Conservation (phyloP, 1,140 invertebrate species). For the Pseudomyrmex sp. region DNA sequence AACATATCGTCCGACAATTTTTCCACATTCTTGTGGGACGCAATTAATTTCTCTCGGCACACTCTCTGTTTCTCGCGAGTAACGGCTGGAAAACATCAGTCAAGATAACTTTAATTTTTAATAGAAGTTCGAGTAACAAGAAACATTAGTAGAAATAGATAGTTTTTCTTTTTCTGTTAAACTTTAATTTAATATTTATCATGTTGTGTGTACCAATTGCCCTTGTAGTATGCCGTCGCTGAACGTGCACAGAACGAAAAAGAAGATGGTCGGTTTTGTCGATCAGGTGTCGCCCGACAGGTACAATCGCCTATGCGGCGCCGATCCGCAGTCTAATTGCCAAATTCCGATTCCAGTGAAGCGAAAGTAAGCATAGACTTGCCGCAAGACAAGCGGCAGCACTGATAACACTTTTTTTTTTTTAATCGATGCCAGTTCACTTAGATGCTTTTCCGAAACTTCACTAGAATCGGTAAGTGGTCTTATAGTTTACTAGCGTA, state of each 20-base stretch:
- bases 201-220: conserved; percentile 54
- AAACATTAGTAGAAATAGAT: too few relatives aligned
- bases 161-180: too few relatives aligned
- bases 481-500: conserved; percentile 56
- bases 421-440: not conserved
- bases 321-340: conserved; percentile 45
- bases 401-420: not conserved
- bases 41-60: conserved; percentile 53
- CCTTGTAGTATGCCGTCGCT: conserved; percentile 84
- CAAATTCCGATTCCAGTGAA: conserved; percentile 67
- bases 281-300: conserved; percentile 83
- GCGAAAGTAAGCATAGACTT: conserved; percentile 25
- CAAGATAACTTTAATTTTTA: conserved; percentile 7
- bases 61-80: conserved; percentile 13
- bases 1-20: conserved; percentile 1
- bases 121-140: conserved; percentile 9
- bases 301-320: conserved; percentile 75
- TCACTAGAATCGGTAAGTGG: conserved; percentile 69
- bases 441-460: conserved; percentile 52
- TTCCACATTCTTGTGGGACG: not conserved
- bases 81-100: conserved; percentile 11
- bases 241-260: conserved; percentile 83
- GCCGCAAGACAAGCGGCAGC: not conserved
- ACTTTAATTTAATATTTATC: conserved; percentile 22
- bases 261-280: conserved; percentile 85